These are phyloP conservation scores for Samia ricini DNA, from an alignment of 1,140 invertebrate species.

Conservation along the genomic window DNA sequence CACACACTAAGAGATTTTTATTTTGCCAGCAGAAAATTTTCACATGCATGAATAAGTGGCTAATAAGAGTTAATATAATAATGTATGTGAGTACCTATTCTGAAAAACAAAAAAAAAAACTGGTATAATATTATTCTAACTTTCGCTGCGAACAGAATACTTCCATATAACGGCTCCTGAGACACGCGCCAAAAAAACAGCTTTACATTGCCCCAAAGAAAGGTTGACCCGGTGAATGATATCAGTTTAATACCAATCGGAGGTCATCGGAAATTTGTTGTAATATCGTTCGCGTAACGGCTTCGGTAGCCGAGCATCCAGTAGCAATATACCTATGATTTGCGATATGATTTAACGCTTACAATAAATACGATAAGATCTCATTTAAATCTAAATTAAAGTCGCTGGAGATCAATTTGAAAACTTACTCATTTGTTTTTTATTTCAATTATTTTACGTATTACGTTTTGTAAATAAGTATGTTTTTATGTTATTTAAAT, in stretches of 20 bases:
- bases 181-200: conserved; percentile 69
- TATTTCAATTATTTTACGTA: neutral
- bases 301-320: conserved; percentile 29
- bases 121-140: conserved; percentile 70
- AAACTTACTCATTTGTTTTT: conserved; percentile 1
- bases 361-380: conserved; percentile 16
- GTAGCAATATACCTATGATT: conserved; percentile 31
- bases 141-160: conserved; percentile 62
- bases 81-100: neutral
- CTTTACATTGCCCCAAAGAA: conserved; percentile 18
- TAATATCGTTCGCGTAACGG: conserved; percentile 33
- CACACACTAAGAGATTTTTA: too few relatives aligned
- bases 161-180: conserved; percentile 60
- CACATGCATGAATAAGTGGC: too few relatives aligned
- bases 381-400: conserved; percentile 15
- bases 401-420: conserved; percentile 6
- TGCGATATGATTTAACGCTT: conserved; percentile 18
- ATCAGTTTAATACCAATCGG: neutral
- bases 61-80: neutral
- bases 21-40: too few relatives aligned
- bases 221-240: neutral
- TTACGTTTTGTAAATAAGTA: neutral
- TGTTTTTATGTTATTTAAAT: neutral
- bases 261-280: neutral
- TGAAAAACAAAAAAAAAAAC: too few relatives aligned